Evolutionary conservation across 2,888 invertebrate species (phyloP), one percentile per base, ranked within the genome.

Genomic region (Odontocolon sp.): DNA sequence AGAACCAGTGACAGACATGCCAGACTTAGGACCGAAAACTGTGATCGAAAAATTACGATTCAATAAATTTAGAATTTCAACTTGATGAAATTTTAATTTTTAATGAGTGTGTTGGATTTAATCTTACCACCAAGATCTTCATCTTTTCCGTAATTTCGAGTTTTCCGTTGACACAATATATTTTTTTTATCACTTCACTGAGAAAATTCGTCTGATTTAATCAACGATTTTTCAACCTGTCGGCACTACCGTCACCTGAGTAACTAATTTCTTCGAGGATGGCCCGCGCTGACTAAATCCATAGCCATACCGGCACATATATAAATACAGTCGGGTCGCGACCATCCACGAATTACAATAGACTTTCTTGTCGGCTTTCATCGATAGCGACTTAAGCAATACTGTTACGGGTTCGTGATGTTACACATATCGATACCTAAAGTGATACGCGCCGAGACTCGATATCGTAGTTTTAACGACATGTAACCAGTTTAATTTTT

Each of bases 311-410:
- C 82, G 81, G 88, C 89, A 88, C 90, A 89, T 89, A 84, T 90
- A 90, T 90, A 90, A 90, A 89, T 90, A 90, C 89, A 89, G 87
- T 90, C 84, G 85, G 73, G 85, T 83, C 86, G 86, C 89, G 90
- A 90, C 90, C 84, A 87, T 88, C 79, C 86, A 87, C 85, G 90
- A 90, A 90, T 90, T 89, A 90, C 86, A 90, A 90, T 90, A 87
- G 89, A 90, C 90, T 90, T 90, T 90, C 90, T 90, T 90, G 81
- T 82, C 83, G 82, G 87, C 89, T 90, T 90, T 89, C 89, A 87
- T 90, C 89, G 89, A 86, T 88, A 67, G 74, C 82, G 79, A 83
- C 87, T 89, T 89, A 82, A 86, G 89, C 88, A 90, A 90, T 82
- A 85, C 82, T 88, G 86, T 87, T 87, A 87, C 87, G 86, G 83